Base-by-base conservation (phyloP, 2,888 invertebrate genomes). In the Torymus texanus region DNA sequence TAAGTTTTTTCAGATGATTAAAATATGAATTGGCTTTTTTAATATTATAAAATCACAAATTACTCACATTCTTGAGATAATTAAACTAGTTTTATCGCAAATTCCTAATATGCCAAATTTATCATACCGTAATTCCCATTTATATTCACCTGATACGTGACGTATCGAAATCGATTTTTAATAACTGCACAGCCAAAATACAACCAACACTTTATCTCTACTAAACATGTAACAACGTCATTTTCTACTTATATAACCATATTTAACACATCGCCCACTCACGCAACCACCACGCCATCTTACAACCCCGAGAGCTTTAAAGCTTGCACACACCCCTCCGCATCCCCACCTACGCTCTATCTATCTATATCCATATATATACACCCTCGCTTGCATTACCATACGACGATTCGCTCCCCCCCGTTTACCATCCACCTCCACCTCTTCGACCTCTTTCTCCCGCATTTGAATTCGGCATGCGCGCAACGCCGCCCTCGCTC, bases 381-480 rank as follows among this genome's bases (percentile, higher is more conserved):
- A 41, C 8, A 41, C 29, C 29, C 13, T 2, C 11, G 8, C n/a
- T 12, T 2, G 2, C n/a, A 78, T 79, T 79, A 75, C 59, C 75
- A 75, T 79, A 75, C 55, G 51, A n/a, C 51, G 61, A 18, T 51
- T 68, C 53, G 62, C 12, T 58, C 16, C 61, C 66, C 16, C 41
- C 41, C 41, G 5, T 41, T 41, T 41, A n/a, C 10, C 41, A 41
- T 63, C 61, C 10, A 21, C 21, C 21, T 21, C 21, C 21, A 21
- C 21, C 21, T 21, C 21, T 2, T 21, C 21, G 21, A 21, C 21
- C 11, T 58, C 29, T 29, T 4, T 41, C 18, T 51, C 62, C 18
- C 14, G 58, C 16, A 73, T 76, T 80, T 77, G 73, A 74, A 77
- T 68, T 61, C 80, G 87, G 84, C 88, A 87, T 89, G 89, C 89